A percentile compares a stretch with the other conserved stretches of the same genome.
These are phyloP conservation scores for Ferrisia virgata DNA, from an alignment of 2,888 invertebrate species.

Conservation along the genomic window DNA sequence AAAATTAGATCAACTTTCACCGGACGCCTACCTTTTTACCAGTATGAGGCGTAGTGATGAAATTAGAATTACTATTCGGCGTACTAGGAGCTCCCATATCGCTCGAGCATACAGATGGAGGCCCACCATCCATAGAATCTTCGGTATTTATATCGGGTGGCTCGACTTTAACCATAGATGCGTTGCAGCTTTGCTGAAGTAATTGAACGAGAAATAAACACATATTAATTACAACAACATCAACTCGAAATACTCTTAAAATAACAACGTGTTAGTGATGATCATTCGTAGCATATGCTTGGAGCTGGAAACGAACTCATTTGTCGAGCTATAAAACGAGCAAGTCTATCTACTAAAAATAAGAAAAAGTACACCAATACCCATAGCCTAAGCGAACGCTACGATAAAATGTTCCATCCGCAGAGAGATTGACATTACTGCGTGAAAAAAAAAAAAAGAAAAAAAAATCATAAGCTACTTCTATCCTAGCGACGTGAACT, in stretches of 20 bases:
- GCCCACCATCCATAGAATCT: conserved; percentile 75
- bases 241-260: not conserved
- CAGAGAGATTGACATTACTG: not conserved
- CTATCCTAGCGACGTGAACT: not conserved
- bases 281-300: not conserved
- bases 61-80: conserved; percentile 50
- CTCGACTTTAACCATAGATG: conserved; percentile 48
- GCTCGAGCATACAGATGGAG: conserved; percentile 78
- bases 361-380: not conserved
- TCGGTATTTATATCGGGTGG: conserved; percentile 60
- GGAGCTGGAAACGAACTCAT: not conserved
- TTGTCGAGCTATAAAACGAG: not conserved
- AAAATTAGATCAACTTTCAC: not conserved
- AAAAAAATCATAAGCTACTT: not conserved
- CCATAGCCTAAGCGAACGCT: not conserved
- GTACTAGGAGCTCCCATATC: conserved; percentile 62
- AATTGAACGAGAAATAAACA: not conserved
- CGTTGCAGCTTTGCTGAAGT: conserved; percentile 34
- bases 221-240: not conserved
- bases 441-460: not conserved
- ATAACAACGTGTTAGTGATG: not conserved
- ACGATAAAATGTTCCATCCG: not conserved
- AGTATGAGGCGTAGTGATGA: conserved; percentile 35
- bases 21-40: conserved; percentile 16
- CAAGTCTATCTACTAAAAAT: not conserved